phyloP scores from a whole-genome alignment of 2,797 vertebrate genomes.

The Coilia nasus region DNA sequence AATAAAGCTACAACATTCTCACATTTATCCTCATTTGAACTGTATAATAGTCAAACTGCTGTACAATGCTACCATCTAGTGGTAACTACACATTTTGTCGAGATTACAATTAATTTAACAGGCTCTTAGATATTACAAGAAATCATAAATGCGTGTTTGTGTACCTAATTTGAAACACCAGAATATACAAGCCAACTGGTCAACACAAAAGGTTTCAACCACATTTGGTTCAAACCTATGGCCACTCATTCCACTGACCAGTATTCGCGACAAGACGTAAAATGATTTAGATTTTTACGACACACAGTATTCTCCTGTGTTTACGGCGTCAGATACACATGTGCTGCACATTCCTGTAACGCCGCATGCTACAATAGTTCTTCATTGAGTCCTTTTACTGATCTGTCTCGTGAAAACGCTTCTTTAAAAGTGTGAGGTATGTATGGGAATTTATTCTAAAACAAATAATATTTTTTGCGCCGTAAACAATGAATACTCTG shows the following conservation, averaged over 20 bases:
- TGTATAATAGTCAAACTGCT: not conserved
- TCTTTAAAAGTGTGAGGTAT: not conserved
- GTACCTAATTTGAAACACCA: no score
- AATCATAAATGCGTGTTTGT: no score
- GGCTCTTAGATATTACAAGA: no score
- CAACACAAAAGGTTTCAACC: no score
- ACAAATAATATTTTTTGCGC: no score
- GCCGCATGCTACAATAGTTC: not conserved
- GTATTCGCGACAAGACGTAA: slow-evolving; percentile 1
- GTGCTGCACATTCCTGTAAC: not conserved
- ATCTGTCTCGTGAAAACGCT: not conserved
- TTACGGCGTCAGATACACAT: slow-evolving; percentile 4
- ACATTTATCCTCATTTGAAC: not conserved
- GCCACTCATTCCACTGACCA: no score
- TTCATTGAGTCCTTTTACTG: not conserved
- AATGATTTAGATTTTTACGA: not conserved
- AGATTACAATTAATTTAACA: no score
- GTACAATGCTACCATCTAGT: not conserved
- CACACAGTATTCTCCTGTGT: not conserved
- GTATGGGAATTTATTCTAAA: not conserved
- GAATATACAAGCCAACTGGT: no score
- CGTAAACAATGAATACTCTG: not conserved
- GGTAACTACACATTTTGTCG: not conserved
- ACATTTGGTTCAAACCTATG: no score
- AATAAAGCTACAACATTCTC: no score